phyloP scores from a whole-genome alignment of 2,888 invertebrate genomes.

The Harpalus rubripes region DNA sequence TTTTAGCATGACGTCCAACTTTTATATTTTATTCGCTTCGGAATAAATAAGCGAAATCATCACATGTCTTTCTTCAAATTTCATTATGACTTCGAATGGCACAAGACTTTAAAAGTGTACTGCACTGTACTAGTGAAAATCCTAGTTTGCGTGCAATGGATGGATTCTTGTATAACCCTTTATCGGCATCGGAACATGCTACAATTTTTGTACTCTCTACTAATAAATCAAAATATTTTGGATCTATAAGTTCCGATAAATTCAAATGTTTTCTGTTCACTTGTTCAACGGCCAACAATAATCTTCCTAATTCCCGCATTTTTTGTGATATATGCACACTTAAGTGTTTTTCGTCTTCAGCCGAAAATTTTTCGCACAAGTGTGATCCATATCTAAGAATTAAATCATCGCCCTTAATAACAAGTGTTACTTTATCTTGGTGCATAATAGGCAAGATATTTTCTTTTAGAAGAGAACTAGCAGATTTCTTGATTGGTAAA shows the following conservation, averaged over 20 bases:
- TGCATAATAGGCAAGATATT: background rate
- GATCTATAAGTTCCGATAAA: background rate
- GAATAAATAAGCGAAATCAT: too few species aligned
- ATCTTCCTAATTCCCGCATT: background rate
- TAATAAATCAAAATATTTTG: slow-evolving; percentile 9
- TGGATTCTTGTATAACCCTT: background rate
- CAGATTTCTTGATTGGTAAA: background rate
- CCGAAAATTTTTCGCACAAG: background rate
- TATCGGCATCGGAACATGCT: background rate
- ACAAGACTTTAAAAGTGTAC: background rate
- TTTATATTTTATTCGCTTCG: too few species aligned
- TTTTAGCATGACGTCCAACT: too few species aligned
- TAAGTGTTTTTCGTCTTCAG: slow-evolving; percentile 3
- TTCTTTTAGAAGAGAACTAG: background rate
- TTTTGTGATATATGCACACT: background rate
- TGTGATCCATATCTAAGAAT: background rate
- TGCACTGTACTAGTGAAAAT: background rate
- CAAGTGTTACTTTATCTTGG: background rate
- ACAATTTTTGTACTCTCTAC: background rate
- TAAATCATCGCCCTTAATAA: background rate
- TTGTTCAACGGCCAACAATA: background rate
- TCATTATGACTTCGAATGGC: background rate
- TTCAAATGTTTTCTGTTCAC: background rate
- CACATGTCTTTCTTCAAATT: background rate
- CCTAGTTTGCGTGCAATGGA: background rate